phyloP scores from a whole-genome alignment of 1,140 invertebrate genomes.

The Harlomillsia oculata region DNA sequence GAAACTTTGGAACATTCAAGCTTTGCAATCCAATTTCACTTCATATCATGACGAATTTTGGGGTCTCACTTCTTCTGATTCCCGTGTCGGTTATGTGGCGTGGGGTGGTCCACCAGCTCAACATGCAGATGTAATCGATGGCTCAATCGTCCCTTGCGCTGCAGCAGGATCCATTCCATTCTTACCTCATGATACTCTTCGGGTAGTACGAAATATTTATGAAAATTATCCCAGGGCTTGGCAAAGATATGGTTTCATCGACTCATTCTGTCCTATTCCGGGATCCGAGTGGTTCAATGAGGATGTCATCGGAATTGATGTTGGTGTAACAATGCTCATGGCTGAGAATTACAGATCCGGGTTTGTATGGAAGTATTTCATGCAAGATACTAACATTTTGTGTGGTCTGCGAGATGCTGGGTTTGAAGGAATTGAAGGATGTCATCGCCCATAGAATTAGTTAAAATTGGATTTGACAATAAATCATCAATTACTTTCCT shows the following conservation, averaged over 20 bases:
- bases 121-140: too few species aligned
- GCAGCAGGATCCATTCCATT: conserved; percentile 32
- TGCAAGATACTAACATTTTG: conserved; percentile 12
- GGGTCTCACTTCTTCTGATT: conserved; percentile 32
- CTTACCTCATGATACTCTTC: conserved; percentile 26
- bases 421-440: too few species aligned
- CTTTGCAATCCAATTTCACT: background rate
- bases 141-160: conserved; percentile 32
- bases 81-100: conserved; percentile 30
- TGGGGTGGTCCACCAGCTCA: conserved; percentile 33
- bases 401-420: background rate
- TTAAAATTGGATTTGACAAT: too few species aligned
- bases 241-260: conserved; percentile 30
- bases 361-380: conserved; percentile 30
- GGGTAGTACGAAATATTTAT: conserved; percentile 18
- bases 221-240: conserved; percentile 22
- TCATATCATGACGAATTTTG: conserved; percentile 29
- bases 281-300: conserved; percentile 17
- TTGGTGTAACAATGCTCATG: conserved; percentile 32
- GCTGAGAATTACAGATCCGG: conserved; percentile 30
- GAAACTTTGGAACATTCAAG: conserved; percentile 11
- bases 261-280: conserved; percentile 27
- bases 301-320: conserved; percentile 33
- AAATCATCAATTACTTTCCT: too few species aligned
- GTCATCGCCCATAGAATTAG: too few species aligned